Percentiles rank a stretch among this genome's conserved stretches.
These are phyloP conservation scores for Morpho deidamia DNA, from an alignment of 2,888 invertebrate species.

Conservation along the genomic window DNA sequence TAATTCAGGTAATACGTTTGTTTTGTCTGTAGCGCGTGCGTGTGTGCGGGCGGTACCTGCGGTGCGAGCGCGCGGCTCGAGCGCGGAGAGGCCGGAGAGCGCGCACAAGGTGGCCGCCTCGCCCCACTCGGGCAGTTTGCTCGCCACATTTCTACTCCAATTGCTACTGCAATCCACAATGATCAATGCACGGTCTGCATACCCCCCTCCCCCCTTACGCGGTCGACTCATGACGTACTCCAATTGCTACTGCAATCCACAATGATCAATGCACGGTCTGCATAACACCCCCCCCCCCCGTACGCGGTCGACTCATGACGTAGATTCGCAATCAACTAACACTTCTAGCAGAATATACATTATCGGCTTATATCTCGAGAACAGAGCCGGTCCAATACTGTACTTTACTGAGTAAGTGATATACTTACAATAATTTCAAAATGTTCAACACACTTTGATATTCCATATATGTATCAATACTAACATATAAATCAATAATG, in stretches of 20 bases:
- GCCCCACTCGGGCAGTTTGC: constrained; percentile 68
- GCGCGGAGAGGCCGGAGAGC: constrained; percentile 40
- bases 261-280: constrained; percentile 30
- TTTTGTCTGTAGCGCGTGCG: constrained; percentile 2
- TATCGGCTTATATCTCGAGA: too few species aligned
- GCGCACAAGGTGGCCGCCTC: constrained; percentile 64
- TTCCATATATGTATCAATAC: too few species aligned
- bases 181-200: constrained; percentile 25
- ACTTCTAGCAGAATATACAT: too few species aligned
- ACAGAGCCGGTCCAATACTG: too few species aligned
- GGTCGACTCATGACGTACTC: too few species aligned
- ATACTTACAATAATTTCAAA: too few species aligned
- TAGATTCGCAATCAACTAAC: constrained; percentile 10
- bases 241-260: constrained; percentile 72
- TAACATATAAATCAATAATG: too few species aligned
- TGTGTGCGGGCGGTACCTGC: constrained; percentile 44
- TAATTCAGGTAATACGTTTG: too few species aligned
- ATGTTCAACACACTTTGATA: too few species aligned
- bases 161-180: constrained; percentile 68
- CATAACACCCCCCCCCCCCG: not conserved
- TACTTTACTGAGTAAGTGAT: too few species aligned
- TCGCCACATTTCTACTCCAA: constrained; percentile 63
- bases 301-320: not conserved
- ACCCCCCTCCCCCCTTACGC: constrained; percentile 1
- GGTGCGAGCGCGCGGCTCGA: constrained; percentile 37